Evolutionary conservation across 2,113 vertebrate species (phyloP).

Genomic region (Polyodon spathula): DNA sequence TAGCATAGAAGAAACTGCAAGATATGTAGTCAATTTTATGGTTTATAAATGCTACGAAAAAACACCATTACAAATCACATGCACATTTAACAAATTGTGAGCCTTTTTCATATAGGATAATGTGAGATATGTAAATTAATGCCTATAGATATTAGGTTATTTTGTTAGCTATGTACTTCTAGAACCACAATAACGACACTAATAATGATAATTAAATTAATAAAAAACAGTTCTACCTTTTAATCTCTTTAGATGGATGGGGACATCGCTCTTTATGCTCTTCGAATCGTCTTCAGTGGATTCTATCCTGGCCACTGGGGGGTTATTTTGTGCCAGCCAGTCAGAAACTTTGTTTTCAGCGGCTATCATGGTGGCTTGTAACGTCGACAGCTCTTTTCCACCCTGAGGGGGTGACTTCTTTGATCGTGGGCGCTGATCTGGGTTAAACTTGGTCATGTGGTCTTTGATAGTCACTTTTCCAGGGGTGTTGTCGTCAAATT

Average conservation of each 20-base stretch:
- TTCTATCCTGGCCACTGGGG: constrained; percentile 78
- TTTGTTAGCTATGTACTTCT: too few species aligned
- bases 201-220: not conserved
- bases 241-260: constrained; percentile 86
- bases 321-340: constrained; percentile 96
- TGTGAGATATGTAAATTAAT: too few species aligned
- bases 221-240: constrained; percentile 69
- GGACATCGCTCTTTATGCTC: constrained; percentile 94
- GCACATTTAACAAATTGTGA: too few species aligned
- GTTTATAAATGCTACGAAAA: too few species aligned
- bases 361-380: constrained; percentile 91
- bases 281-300: constrained; percentile 90
- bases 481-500: constrained; percentile 89
- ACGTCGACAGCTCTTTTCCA: constrained; percentile 76
- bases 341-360: constrained; percentile 96
- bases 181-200: too few species aligned
- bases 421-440: constrained; percentile 74
- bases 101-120: too few species aligned
- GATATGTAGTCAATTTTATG: too few species aligned
- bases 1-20: too few species aligned
- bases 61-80: too few species aligned
- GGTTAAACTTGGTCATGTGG: constrained; percentile 81
- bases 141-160: too few species aligned
- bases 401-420: constrained; percentile 65
- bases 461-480: constrained; percentile 98